A percentile compares a stretch with the other conserved stretches of the same genome.
These are phyloP conservation scores for Apis laboriosa DNA, from an alignment of 1,140 invertebrate species.

Conservation along the genomic window DNA sequence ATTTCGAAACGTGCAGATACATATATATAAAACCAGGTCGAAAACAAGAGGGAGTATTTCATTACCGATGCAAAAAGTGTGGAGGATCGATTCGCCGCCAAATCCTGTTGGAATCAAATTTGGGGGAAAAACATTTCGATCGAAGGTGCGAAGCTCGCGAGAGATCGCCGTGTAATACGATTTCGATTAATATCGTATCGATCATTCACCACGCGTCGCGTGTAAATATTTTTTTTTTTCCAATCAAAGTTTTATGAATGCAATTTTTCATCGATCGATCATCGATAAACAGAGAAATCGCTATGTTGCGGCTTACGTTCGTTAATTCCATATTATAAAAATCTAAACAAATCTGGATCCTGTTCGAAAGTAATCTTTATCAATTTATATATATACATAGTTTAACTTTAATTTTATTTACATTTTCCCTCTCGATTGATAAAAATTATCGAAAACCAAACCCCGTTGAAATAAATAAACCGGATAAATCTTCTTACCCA, in stretches of 20 bases:
- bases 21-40: background rate
- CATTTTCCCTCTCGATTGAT: too few relatives aligned
- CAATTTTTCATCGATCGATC: background rate
- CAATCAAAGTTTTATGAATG: background rate
- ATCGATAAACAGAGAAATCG: background rate
- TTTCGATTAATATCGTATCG: constrained; percentile 7
- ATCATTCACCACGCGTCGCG: background rate
- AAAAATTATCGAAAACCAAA: too few relatives aligned
- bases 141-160: background rate
- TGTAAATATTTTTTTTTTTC: too few relatives aligned
- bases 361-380: too few relatives aligned
- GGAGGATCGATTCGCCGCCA: background rate
- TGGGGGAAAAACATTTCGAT: background rate
- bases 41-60: background rate
- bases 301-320: background rate
- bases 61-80: constrained; percentile 13
- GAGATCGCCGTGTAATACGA: background rate
- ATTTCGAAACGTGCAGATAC: background rate
- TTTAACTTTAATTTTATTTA: too few relatives aligned
- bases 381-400: too few relatives aligned
- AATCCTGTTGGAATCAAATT: background rate
- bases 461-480: too few relatives aligned
- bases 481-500: too few relatives aligned
- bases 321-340: too few relatives aligned
- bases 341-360: too few relatives aligned